Percentiles rank a stretch among this genome's conserved stretches.
phyloP scores from a whole-genome alignment of 2,113 vertebrate species.

The Ameiurus melas region DNA sequence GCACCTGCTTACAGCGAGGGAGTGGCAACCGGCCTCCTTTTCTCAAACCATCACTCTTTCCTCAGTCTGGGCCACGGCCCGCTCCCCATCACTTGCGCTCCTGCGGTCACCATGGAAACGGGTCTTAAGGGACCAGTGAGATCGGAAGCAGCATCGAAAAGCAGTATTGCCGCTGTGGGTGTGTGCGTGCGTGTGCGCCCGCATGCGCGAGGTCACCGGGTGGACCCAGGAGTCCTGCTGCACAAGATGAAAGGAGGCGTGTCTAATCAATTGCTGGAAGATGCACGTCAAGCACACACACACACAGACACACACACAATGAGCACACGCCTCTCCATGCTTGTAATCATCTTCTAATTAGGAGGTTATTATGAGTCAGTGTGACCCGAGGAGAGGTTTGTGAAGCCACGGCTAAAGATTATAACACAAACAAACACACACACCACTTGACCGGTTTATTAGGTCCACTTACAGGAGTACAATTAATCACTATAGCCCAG shows the following conservation, averaged over 20 bases:
- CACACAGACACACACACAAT: constrained; percentile 24
- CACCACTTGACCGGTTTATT: not conserved
- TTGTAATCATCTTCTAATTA: constrained; percentile 48
- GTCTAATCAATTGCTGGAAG: constrained; percentile 4
- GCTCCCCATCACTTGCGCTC: constrained; percentile 39
- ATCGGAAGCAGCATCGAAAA: constrained; percentile 62
- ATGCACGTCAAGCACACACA: not conserved
- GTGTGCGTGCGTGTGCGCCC: not conserved
- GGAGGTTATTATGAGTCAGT: constrained; percentile 44
- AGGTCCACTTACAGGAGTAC: not conserved
- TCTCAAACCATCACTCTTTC: constrained; percentile 61
- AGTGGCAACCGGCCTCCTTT: constrained; percentile 14
- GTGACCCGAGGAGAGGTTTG: constrained; percentile 9
- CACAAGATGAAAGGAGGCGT: not conserved
- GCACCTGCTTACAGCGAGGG: not conserved
- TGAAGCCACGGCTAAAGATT: not conserved
- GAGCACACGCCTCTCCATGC: constrained; percentile 24
- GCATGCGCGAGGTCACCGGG: not conserved
- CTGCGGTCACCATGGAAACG: constrained; percentile 71
- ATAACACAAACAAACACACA: not conserved
- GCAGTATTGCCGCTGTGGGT: not conserved
- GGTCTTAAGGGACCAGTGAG: constrained; percentile 50
- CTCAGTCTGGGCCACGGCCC: constrained; percentile 64
- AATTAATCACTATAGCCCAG: not conserved
- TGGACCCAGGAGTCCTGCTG: constrained; percentile 13